phyloP scores from a whole-genome alignment of 2,113 vertebrate genomes.

The Pogonocichla stellata region DNA sequence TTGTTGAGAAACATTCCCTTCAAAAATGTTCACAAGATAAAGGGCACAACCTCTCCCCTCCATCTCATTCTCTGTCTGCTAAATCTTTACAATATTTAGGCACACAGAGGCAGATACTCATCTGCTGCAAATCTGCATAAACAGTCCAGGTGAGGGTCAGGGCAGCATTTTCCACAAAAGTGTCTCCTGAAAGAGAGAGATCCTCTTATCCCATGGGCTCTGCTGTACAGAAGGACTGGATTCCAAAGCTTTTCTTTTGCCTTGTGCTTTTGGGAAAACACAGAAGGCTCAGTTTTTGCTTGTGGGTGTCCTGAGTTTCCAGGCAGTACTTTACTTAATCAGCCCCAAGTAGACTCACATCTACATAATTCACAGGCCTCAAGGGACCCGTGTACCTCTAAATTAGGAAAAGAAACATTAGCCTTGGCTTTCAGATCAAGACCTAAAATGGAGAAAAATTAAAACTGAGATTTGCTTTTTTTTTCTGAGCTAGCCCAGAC shows the following conservation, averaged over 20 bases:
- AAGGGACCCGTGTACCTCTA: neutral
- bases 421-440: neutral
- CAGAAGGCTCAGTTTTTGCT: neutral
- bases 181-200: neutral
- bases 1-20: neutral
- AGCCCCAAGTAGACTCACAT: neutral
- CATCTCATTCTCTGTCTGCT: neutral
- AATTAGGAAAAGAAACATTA: neutral
- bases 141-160: neutral
- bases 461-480: neutral
- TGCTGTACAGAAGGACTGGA: rapidly evolving
- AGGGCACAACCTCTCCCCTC: neutral
- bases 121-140: neutral
- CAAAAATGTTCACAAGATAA: neutral
- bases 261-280: neutral
- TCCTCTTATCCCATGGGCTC: neutral
- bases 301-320: neutral
- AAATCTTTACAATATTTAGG: neutral
- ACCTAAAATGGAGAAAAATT: neutral
- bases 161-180: neutral
- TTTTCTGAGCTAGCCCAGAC: neutral
- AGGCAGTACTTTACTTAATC: neutral
- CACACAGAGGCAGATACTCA: neutral
- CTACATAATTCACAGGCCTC: neutral
- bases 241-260: neutral